Base-by-base conservation (phyloP, 2,797 vertebrate genomes). In the Sebastiscus albofasciatus region DNA sequence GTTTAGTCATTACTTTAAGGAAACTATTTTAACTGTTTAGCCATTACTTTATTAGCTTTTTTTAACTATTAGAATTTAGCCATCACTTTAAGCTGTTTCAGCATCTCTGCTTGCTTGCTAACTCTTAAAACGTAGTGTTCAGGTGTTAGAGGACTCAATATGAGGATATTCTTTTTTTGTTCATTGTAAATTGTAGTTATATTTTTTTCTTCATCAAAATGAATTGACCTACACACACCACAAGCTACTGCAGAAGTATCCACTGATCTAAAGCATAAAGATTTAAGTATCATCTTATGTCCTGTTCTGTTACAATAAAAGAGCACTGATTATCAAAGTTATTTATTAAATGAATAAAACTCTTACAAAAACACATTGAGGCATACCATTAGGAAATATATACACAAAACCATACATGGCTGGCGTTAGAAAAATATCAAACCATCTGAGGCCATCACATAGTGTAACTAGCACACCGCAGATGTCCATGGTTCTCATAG, bases 271-370 rank as follows among this genome's bases (percentile, higher is more conserved):
- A 26, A 20, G 54, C 18, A 60, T 36, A 3, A 46, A 7, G 9
- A 66, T 26, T 49, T 8, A 49, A 3, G 5, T 18, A 18, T 66
- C 13, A 31, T 36, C 29, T 26, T 20, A 14, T 20, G n/a, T 75
- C 26, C 24, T 26, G 24, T 24, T 29, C 29, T 22, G 4, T 54
- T 31, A 33, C 4, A 70, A 72, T 1, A 66, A 82, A 67, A 49
- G 11, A 31, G 14, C 49, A 55, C 10, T 31, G 49, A 70, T 81
- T 67, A 76, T 80, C 69, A 86, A 83, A 79, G 61, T 87, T 85
- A 89, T 94, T 92, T 91, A 93, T 90, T 92, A 81, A 84, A 88
- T 89, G 79, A 82, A 84, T 86, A 80, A 77, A 89, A 84, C 72
- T 80, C 82, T 86, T 86, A 86, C 69, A 90, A 89, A 87, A 89